Evolutionary conservation across 2,888 invertebrate species (phyloP), one percentile per base, ranked within the genome.

Genomic region (Lampropteryx suffumata): DNA sequence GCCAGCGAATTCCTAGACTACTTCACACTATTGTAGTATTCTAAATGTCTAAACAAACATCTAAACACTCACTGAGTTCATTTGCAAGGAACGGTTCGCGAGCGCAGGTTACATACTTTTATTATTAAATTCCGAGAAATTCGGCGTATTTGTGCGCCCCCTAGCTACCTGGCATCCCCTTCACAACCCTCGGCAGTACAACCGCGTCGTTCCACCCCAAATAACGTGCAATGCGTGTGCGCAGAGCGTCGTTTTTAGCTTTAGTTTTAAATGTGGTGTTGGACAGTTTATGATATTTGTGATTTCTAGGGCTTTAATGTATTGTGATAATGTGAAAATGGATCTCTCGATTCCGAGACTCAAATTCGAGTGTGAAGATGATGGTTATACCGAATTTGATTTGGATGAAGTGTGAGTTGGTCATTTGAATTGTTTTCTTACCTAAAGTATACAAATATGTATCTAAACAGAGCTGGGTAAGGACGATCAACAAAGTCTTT

Each of bases 281-380:
- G 21, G 36, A 30, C 35, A 32, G 34, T 39, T 50, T 46, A 42
- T 46, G 44, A 44, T 33, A 44, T 40, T 43, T 34, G 49, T 55
- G 50, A 39, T 27, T 46, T 44, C 17, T 48, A 12, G 52, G 37
- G 42, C 41, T 46, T 51, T 34, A 34, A 53, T 48, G 53, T 53
- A 17, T 42, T 40, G 55, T 59, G 59, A 68, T 64, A 55, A 62
- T 68, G 66, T 68, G 49, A 72, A 65, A 57, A 88, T 88, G 88
- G 88, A 88, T 87, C 74, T 88, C 17, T 82, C 87, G 10, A 63
- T 87, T 62, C 79, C 79, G 57, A 82, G 82, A 58, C 57, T 84
- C 47, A 85, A 84, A 61, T 83, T 69, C 59, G 84, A 84, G 58
- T 65, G 64, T 28, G 76, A 79, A 3, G 79, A 81, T 34, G 79